Conservation (phyloP, 2,113 vertebrate genomes). For the Phalacrocorax carbo region DNA sequence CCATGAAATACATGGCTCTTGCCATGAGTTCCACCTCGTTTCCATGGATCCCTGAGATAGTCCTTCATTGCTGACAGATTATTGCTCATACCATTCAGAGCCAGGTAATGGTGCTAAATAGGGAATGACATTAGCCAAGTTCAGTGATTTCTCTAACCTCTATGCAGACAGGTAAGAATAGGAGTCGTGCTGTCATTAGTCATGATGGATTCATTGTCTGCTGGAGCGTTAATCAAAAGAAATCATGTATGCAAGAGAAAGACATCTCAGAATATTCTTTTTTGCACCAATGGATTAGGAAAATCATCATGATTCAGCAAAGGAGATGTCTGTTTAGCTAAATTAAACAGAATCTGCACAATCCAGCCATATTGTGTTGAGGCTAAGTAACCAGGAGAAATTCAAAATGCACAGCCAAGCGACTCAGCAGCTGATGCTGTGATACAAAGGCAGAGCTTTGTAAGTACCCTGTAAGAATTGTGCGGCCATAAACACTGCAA, state of each 20-base stretch:
- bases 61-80: slow-evolving; percentile 50
- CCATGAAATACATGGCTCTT: slow-evolving; percentile 18
- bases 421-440: background rate
- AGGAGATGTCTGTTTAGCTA: slow-evolving; percentile 15
- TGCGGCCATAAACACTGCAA: background rate
- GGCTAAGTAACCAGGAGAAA: slow-evolving; percentile 1
- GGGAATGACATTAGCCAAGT: slow-evolving; percentile 37
- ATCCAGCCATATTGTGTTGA: background rate
- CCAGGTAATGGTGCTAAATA: slow-evolving; percentile 29
- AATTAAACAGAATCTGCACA: slow-evolving; percentile 17
- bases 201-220: background rate
- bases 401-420: background rate
- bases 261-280: background rate
- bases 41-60: slow-evolving; percentile 49
- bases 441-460: slow-evolving; percentile 3
- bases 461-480: slow-evolving; percentile 24
- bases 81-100: background rate
- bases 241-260: background rate
- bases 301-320: slow-evolving; percentile 3
- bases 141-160: slow-evolving; percentile 41
- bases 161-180: background rate
- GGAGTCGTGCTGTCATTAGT: slow-evolving; percentile 24
- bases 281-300: background rate
- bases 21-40: background rate
- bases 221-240: background rate